phyloP scores from a whole-genome alignment of 1,140 invertebrate genomes.

The Gonioctena quinquepunctata region DNA sequence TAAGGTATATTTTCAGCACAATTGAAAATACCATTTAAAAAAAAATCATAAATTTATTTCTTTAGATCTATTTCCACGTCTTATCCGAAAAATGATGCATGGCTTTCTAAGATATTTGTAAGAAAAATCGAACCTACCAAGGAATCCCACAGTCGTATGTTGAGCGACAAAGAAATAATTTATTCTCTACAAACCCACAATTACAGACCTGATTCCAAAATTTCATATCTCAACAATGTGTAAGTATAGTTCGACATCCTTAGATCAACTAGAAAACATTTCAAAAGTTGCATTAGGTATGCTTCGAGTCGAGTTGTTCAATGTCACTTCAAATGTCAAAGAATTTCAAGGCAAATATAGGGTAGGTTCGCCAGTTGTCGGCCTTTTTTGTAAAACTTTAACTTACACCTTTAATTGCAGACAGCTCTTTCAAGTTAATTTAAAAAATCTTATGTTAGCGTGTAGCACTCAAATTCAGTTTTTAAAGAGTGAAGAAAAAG shows the following conservation, averaged over 20 bases:
- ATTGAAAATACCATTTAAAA: background rate
- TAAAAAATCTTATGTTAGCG: too few relatives aligned
- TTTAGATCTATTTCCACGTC: slow-evolving; percentile 56
- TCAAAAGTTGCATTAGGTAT: too few relatives aligned
- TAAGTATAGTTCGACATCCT: slow-evolving; percentile 66
- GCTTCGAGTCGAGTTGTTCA: too few relatives aligned
- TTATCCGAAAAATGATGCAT: slow-evolving; percentile 71
- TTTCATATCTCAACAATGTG: slow-evolving; percentile 89
- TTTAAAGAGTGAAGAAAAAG: too few relatives aligned
- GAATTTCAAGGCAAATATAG: too few relatives aligned
- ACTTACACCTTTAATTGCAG: too few relatives aligned
- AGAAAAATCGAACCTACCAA: slow-evolving; percentile 91
- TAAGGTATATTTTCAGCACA: slow-evolving; percentile 38
- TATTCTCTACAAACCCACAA: slow-evolving; percentile 95
- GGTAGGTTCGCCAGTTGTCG: too few relatives aligned
- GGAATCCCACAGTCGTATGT: slow-evolving; percentile 92
- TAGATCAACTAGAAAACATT: too few relatives aligned
- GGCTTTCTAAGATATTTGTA: slow-evolving; percentile 87
- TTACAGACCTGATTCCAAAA: slow-evolving; percentile 83
- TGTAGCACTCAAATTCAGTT: too few relatives aligned
- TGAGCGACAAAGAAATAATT: slow-evolving; percentile 92
- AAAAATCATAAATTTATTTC: slow-evolving; percentile 18
- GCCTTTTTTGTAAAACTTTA: too few relatives aligned
- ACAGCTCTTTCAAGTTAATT: too few relatives aligned
- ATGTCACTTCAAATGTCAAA: too few relatives aligned